These are phyloP conservation scores for Nesospiza acunhae DNA, from an alignment of 2,113 vertebrate genomes.

Conservation along the genomic window DNA sequence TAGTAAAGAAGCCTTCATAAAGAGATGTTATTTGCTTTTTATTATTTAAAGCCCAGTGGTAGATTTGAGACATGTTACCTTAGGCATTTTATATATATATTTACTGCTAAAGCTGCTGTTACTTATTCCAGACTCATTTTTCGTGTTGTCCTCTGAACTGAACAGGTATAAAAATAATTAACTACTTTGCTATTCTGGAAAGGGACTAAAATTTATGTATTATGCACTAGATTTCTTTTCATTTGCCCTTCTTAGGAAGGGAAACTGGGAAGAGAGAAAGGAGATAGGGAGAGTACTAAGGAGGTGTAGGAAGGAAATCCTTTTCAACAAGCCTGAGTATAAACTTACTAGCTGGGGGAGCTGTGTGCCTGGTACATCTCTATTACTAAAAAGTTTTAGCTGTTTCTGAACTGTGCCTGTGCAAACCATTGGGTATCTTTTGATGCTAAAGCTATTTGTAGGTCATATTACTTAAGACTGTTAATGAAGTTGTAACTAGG, in stretches of 20 bases:
- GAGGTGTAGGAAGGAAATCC: background rate
- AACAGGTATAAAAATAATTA: background rate
- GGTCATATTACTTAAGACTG: background rate
- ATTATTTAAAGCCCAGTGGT: background rate
- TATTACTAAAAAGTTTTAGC: background rate
- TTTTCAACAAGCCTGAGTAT: background rate
- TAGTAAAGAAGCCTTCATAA: background rate
- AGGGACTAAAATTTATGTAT: background rate
- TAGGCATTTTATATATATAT: background rate
- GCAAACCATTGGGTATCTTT: background rate
- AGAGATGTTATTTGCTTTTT: background rate
- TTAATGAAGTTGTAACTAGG: background rate
- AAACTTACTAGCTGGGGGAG: background rate
- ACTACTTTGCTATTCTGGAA: background rate
- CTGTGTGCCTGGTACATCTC: background rate
- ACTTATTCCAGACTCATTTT: background rate
- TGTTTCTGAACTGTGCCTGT: background rate
- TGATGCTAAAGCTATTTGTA: background rate
- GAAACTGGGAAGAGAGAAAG: background rate
- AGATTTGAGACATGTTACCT: background rate
- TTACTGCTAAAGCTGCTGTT: background rate
- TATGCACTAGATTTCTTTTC: background rate
- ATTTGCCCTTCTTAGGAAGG: background rate
- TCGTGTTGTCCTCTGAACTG: background rate
- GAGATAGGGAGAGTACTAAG: background rate